Evolutionary conservation across 2,113 vertebrate genomes (phyloP).

Genomic region (Barbus barbus): DNA sequence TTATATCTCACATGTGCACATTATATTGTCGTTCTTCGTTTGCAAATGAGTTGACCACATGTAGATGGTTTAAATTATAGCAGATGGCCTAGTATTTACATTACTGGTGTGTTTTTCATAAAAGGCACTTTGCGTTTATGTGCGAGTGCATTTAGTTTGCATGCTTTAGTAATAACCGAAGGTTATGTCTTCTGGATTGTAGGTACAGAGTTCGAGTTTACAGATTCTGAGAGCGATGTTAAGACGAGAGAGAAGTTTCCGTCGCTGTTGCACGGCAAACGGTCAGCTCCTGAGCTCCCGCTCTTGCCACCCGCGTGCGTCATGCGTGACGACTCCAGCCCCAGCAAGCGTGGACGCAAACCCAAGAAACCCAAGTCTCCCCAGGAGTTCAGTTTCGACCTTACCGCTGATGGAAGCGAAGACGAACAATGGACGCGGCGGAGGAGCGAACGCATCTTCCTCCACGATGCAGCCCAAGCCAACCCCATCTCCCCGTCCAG

Average conservation of each 20-base stretch:
- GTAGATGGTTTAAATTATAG: not conserved
- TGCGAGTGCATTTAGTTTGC: not conserved
- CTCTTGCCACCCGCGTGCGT: constrained; percentile 59
- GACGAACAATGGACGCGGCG: constrained; percentile 91
- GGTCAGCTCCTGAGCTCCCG: constrained; percentile 79
- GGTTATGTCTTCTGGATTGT: constrained; percentile 9
- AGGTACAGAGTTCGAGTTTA: constrained; percentile 94
- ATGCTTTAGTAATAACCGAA: not conserved
- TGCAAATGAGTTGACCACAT: constrained; percentile 13
- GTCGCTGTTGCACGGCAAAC: constrained; percentile 85
- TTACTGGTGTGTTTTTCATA: not conserved
- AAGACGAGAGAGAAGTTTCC: constrained; percentile 85
- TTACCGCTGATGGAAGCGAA: constrained; percentile 82
- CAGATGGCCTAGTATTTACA: constrained; percentile 4
- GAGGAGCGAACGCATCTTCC: constrained; percentile 94
- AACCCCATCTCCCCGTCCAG: constrained; percentile 66
- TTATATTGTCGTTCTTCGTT: constrained; percentile 20
- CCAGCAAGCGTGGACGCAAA: constrained; percentile 81
- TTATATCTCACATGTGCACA: constrained; percentile 33
- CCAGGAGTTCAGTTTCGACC: constrained; percentile 84
- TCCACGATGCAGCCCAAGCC: constrained; percentile 82
- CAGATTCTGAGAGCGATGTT: constrained; percentile 88
- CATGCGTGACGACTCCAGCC: constrained; percentile 64
- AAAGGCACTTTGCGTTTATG: not conserved
- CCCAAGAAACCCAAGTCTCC: constrained; percentile 82